Base-by-base conservation (phyloP, 2,113 vertebrate species). In the Thalassoma bifasciatum region DNA sequence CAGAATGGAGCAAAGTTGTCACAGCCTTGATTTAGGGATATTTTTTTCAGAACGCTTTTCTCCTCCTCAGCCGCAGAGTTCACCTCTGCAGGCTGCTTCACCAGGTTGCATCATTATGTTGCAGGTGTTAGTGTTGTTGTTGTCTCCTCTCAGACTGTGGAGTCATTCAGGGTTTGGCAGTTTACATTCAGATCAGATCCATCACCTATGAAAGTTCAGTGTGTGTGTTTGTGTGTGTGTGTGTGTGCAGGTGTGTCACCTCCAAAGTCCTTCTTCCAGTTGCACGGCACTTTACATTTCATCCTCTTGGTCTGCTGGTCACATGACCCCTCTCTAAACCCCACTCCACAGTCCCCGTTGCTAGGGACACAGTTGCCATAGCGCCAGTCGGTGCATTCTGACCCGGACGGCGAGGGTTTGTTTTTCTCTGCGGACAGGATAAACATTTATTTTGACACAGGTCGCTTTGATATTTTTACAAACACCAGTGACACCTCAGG, bases 231-330 rank as follows among this genome's bases (percentile, higher is more conserved):
- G 30, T 51, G 46, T 66, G 24, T 26, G 8, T 19, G 22, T 14
- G 21, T 40, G 44, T 37, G 61, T 30, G 12, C 46, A 16, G 46
- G 19, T 19, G 9, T 22, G 87, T 90, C 78, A 97, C 96, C 95
- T 93, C 96, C 96, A 74, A 97, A 96, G 47, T 95, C 91, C 88
- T 96, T 98, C 86, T 96, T 98, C 96, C 96, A 97, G 94, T 97
- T 98, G 93, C 96, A 97, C 1, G 95, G 96, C 34, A 98, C 94
- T 90, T 94, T 94, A 91, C 96, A 97, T 75, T 95, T 97, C 64
- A 96, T 78, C 63, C 93, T 95, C 89, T 92, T 95, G 4, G 79
- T 96, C 89, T 96, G 95, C 1, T 94, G 91, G 44, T 95, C 92
- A 83, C 96, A 97, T 63, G 93, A 93, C 1, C 96, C 95, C 64